Percentiles rank a stretch among this genome's conserved stretches.
Evolutionary conservation across 2,113 vertebrate genomes (phyloP).

Genomic region (Ochotona curzoniae): DNA sequence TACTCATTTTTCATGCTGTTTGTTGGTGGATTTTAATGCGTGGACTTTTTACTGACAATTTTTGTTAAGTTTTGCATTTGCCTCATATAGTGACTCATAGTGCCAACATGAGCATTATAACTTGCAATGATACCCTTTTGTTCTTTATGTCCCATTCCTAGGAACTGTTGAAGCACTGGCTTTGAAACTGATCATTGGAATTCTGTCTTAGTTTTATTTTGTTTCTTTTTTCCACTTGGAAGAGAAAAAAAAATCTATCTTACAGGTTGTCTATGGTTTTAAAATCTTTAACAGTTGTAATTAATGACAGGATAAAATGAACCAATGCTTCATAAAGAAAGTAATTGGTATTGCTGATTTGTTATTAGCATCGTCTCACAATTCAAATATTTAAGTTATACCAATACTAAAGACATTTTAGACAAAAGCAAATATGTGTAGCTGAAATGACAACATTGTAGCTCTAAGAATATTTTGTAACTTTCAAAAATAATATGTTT

Average conservation of each 20-base stretch:
- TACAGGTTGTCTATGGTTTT: not conserved
- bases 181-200: not conserved
- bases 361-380: not conserved
- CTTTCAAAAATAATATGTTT: not conserved
- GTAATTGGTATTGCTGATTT: not conserved
- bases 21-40: not conserved
- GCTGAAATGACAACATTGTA: not conserved
- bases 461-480: not conserved
- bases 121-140: not conserved
- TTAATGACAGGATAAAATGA: not conserved
- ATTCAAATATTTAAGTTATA: conserved; percentile 16
- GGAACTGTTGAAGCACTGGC: not conserved
- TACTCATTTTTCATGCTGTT: not conserved
- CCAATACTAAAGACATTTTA: not conserved
- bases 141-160: not conserved
- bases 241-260: conserved; percentile 24
- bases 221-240: not conserved
- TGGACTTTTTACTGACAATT: not conserved
- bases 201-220: not conserved
- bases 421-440: not conserved
- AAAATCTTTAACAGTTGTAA: not conserved
- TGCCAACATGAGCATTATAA: not conserved
- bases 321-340: not conserved
- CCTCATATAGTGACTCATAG: not conserved
- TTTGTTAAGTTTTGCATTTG: not conserved